A percentile compares a stretch with the other conserved stretches of the same genome.
These are phyloP conservation scores for Cloeon dipterum DNA, from an alignment of 2,888 invertebrate genomes.

Conservation along the genomic window DNA sequence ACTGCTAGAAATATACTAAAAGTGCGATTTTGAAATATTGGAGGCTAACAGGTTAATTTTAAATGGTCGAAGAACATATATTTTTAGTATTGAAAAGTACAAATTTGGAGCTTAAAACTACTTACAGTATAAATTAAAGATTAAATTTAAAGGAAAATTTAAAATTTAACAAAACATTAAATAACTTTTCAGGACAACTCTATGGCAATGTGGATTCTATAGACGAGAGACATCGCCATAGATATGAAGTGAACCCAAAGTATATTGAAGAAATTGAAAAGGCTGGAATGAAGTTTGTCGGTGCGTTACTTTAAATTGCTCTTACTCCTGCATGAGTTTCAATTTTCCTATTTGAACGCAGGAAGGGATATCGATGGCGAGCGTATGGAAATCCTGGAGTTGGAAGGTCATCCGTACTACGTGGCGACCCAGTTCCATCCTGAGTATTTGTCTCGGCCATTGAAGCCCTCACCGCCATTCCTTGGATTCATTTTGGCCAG, in stretches of 20 bases:
- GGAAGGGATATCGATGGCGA: conserved; percentile 52
- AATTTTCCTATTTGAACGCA: conserved; percentile 11
- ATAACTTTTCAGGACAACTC: conserved; percentile 34
- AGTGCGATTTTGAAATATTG: no score
- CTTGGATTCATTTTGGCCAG: conserved; percentile 83
- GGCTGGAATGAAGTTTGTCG: conserved; percentile 74
- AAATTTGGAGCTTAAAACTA: no score
- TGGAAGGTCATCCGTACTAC: conserved; percentile 75
- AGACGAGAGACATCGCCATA: conserved; percentile 88
- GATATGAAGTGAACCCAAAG: conserved; percentile 91
- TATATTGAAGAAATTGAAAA: conserved; percentile 56
- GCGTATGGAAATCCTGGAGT: conserved; percentile 85
- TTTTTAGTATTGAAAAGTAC: no score
- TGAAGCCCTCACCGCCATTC: conserved; percentile 87
- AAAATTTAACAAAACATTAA: no score
- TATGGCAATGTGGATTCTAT: conserved; percentile 56
- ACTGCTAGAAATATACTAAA: no score
- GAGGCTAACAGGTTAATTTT: no score
- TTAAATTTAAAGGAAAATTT: no score
- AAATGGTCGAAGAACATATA: no score
- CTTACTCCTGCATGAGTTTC: no score
- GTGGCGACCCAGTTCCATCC: conserved; percentile 96
- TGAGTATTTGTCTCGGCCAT: conserved; percentile 80
- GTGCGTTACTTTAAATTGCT: no score
- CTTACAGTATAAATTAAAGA: no score